phyloP scores from a whole-genome alignment of 1,140 invertebrate genomes.

The Drosophila trapezifrons region DNA sequence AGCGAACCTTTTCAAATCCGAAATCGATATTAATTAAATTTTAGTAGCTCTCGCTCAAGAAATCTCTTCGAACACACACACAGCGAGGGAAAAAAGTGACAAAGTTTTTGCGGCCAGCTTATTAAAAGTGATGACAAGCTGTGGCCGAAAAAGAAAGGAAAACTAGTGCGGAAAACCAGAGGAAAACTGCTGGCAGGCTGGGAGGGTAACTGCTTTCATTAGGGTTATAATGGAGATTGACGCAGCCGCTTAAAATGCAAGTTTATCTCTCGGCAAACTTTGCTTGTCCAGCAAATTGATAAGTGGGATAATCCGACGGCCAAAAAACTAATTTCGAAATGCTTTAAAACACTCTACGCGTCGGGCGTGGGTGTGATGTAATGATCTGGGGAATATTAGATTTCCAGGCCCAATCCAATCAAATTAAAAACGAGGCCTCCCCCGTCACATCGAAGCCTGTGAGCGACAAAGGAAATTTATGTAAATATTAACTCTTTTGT shows the following conservation, averaged over 20 bases:
- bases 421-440: conserved; percentile 30
- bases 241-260: conserved; percentile 55
- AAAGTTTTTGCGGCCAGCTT: conserved; percentile 77
- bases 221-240: conserved; percentile 56
- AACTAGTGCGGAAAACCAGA: not conserved
- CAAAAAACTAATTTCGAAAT: conserved; percentile 48
- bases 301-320: conserved; percentile 42
- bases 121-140: conserved; percentile 81
- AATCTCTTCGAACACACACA: conserved; percentile 24
- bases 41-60: conserved; percentile 71
- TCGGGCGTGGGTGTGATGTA: conserved; percentile 26
- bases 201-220: conserved; percentile 42
- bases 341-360: conserved; percentile 25
- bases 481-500: conserved; percentile 51
- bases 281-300: conserved; percentile 54
- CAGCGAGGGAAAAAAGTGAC: conserved; percentile 42
- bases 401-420: conserved; percentile 34
- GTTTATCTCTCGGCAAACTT: conserved; percentile 47
- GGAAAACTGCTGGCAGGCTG: not conserved
- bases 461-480: conserved; percentile 39
- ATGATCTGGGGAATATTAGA: conserved; percentile 45
- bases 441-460: not conserved
- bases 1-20: conserved; percentile 76
- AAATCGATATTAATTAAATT: conserved; percentile 82
- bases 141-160: conserved; percentile 38